Base-by-base conservation (phyloP, 2,797 vertebrate genomes). In the Fundulus diaphanus region DNA sequence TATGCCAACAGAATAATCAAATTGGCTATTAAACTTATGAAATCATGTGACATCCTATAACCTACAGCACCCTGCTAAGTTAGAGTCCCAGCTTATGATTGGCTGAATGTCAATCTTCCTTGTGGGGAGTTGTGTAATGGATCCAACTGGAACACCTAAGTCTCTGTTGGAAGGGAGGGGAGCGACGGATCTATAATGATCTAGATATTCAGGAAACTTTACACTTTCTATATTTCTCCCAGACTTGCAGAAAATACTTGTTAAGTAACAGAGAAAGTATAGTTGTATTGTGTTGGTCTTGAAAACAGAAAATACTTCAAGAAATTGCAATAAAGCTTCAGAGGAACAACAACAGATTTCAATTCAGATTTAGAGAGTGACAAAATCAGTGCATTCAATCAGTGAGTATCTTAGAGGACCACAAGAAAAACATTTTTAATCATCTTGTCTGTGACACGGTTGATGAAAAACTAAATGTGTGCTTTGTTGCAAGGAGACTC, bases 1-100 rank as follows among this genome's bases (percentile, higher is more conserved):
- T n/a, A n/a, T n/a, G 52, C 73, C 76, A 79, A 74, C 48, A 79
- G 35, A 70, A 83, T 87, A 76, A 86, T 84, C 79, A 29, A 67
- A 75, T 67, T 75, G 68, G 71, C 54, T 48, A 63, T 82, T 87
- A 82, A 80, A 68, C 74, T 73, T 44, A 73, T 1, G 1, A 78
- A 75, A 73, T 76, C 84, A 73, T 68, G n/a, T n/a, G n/a, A n/a
- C n/a, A n/a, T n/a, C n/a, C 78, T 70, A 79, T 78, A 48, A 81
- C n/a, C n/a, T 57, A n/a, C 9, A 70, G 33, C n/a, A n/a, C n/a
- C n/a, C n/a, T n/a, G n/a, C n/a, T n/a, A n/a, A n/a, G 42, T 40
- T 78, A 77, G 44, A 69, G 83, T 76, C 78, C 63, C 18, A 0
- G 81, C 83, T 83, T 70, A 87, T 16, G 52, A 83, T 84, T 82